Conservation (phyloP, 2,888 invertebrate genomes). For the Thymelicus acteon region DNA sequence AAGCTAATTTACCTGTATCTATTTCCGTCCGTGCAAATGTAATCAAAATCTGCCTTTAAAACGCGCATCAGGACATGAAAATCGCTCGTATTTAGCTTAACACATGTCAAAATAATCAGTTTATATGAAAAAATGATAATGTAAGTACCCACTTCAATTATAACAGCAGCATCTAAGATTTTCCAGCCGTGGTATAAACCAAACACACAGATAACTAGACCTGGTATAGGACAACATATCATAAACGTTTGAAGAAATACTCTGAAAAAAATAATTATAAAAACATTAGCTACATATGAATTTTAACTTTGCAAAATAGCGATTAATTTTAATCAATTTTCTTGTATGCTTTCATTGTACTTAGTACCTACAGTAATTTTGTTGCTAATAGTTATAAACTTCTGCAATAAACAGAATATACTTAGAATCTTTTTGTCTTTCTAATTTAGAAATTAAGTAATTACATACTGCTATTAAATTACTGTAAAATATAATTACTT, state of each 20-base stretch:
- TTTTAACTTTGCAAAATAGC: too few species aligned
- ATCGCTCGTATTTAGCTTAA: constrained; percentile 51
- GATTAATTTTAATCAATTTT: too few species aligned
- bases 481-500: constrained; percentile 39
- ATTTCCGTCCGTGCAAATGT: constrained; percentile 53
- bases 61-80: constrained; percentile 53
- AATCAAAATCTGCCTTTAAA: constrained; percentile 59
- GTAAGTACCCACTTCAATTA: constrained; percentile 61
- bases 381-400: too few species aligned
- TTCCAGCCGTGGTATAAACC: constrained; percentile 49
- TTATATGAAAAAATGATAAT: constrained; percentile 55
- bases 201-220: constrained; percentile 38
- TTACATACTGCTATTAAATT: too few species aligned
- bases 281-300: too few species aligned
- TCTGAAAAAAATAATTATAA: constrained; percentile 45
- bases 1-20: constrained; percentile 54
- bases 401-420: too few species aligned
- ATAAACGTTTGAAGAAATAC: constrained; percentile 44
- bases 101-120: constrained; percentile 53
- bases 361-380: too few species aligned
- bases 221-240: constrained; percentile 39
- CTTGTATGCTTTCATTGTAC: too few species aligned
- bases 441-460: too few species aligned
- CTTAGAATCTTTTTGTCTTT: too few species aligned
- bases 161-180: constrained; percentile 49